Conservation (phyloP, 2,113 vertebrate genomes). For the Macquaria australasica region DNA sequence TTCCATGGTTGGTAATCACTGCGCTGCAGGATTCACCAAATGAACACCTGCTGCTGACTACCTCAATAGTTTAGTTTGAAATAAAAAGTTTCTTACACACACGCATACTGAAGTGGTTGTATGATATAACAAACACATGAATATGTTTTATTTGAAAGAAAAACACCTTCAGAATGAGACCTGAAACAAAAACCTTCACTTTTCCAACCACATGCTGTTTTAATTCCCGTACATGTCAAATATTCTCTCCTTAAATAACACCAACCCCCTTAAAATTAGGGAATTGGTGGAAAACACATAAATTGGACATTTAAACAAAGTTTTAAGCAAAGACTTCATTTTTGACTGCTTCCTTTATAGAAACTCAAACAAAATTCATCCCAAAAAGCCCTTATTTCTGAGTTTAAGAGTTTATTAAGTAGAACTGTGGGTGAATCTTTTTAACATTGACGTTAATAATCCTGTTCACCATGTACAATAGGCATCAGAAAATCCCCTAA, state of each 20-base stretch:
- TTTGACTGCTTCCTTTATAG: too few species aligned
- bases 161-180: neutral
- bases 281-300: neutral
- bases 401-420: neutral
- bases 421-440: neutral
- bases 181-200: too few species aligned
- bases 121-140: neutral
- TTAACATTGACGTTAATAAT: neutral
- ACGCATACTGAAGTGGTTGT: neutral
- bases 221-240: neutral
- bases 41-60: too few species aligned
- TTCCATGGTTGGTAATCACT: too few species aligned
- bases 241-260: neutral
- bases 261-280: neutral
- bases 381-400: neutral
- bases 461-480: neutral
- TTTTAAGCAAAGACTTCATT: too few species aligned
- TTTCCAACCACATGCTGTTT: neutral
- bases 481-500: too few species aligned
- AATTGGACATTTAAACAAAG: too few species aligned
- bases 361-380: too few species aligned
- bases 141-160: neutral
- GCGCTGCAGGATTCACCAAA: too few species aligned
- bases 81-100: neutral
- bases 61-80: too few species aligned